A percentile compares a stretch with the other conserved stretches of the same genome.
phyloP scores from a whole-genome alignment of 2,888 invertebrate genomes.

The Thereva unica region DNA sequence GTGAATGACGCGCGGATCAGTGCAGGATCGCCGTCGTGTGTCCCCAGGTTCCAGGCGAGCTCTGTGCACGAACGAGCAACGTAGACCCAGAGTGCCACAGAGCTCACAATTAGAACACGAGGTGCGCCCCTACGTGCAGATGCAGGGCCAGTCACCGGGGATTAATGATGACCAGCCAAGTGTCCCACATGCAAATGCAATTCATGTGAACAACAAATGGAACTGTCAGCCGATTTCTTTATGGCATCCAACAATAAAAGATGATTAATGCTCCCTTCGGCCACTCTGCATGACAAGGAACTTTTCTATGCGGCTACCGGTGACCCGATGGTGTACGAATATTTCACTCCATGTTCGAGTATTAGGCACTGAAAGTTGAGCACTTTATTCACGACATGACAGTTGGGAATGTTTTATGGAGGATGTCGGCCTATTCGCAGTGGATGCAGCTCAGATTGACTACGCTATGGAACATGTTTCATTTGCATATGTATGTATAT shows the following conservation, averaged over 20 bases:
- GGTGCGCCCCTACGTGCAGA: conserved; percentile 6
- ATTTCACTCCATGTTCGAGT: conserved; percentile 19
- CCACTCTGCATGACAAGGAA: conserved; percentile 22
- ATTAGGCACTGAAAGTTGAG: conserved; percentile 28
- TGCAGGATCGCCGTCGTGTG: too few species aligned
- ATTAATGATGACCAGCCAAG: conserved; percentile 14
- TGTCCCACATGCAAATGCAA: conserved; percentile 31
- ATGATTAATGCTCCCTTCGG: conserved; percentile 33
- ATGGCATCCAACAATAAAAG: conserved; percentile 29
- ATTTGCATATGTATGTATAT: conserved; percentile 31
- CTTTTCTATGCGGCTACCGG: conserved; percentile 24
- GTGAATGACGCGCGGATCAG: too few species aligned
- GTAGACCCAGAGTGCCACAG: too few species aligned
- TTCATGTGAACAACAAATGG: conserved; percentile 31
- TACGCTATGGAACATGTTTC: conserved; percentile 25
- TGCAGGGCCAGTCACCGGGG: not conserved
- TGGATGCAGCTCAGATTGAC: conserved; percentile 20
- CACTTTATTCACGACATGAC: conserved; percentile 29
- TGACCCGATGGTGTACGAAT: conserved; percentile 4
- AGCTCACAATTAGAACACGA: not conserved
- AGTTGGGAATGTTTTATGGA: conserved; percentile 28
- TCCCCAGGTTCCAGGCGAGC: too few species aligned
- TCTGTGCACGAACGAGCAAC: too few species aligned
- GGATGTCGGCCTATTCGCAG: conserved; percentile 32
- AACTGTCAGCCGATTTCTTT: conserved; percentile 33